Evolutionary conservation across 2,888 invertebrate species (phyloP).

Genomic region (Creontiades dilutus): DNA sequence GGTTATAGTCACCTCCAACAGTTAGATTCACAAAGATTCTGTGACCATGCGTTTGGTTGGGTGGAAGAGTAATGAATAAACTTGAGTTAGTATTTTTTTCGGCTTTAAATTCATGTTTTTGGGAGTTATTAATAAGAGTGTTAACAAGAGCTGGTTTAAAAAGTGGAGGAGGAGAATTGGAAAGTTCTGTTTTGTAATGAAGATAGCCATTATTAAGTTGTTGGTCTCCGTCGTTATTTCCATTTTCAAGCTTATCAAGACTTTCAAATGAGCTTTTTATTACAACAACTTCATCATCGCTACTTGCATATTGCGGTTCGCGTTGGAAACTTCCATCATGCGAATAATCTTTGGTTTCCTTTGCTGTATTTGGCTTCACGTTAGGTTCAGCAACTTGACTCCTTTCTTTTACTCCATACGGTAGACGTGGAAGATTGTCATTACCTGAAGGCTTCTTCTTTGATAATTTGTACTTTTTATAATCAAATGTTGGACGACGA

Average conservation of each 20-base stretch:
- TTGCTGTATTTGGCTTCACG: neutral
- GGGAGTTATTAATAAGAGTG: neutral
- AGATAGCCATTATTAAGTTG: conserved; percentile 29
- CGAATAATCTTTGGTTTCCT: conserved; percentile 9
- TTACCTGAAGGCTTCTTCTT: neutral
- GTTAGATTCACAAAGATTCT: conserved; percentile 90
- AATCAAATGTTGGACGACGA: conserved; percentile 14
- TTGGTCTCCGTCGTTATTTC: neutral
- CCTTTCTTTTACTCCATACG: neutral
- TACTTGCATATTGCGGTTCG: conserved; percentile 43
- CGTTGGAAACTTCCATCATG: conserved; percentile 62
- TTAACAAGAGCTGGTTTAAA: neutral
- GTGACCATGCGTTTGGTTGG: conserved; percentile 78
- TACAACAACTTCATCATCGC: conserved; percentile 51
- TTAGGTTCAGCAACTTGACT: neutral
- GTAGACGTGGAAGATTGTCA: neutral
- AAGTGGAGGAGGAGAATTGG: neutral
- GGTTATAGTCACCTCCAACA: conserved; percentile 82
- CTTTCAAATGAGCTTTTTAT: conserved; percentile 54
- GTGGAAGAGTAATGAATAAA: conserved; percentile 43
- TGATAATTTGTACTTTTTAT: neutral
- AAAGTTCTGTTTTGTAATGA: conserved; percentile 37
- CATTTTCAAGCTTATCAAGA: neutral
- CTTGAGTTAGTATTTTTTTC: conserved; percentile 37
- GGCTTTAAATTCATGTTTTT: neutral